These are phyloP conservation scores for Ramphastos sulfuratus DNA, from an alignment of 2,113 vertebrate genomes.

Conservation along the genomic window DNA sequence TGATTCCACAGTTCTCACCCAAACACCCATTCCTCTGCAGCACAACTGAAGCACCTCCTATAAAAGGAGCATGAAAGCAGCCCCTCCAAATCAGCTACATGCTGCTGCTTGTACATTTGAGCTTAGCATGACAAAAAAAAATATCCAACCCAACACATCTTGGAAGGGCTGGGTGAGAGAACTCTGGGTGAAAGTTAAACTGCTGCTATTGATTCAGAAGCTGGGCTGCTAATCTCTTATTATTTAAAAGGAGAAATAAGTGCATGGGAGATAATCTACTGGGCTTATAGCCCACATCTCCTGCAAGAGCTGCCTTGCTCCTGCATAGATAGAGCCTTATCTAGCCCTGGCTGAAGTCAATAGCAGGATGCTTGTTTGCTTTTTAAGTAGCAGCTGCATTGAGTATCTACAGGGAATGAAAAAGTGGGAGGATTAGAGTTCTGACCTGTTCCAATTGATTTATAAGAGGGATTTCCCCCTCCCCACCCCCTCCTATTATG, in stretches of 20 bases:
- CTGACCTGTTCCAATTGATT: slow-evolving; percentile 60
- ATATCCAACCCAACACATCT: not conserved
- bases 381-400: slow-evolving; percentile 17
- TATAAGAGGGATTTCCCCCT: not conserved
- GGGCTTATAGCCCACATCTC: slow-evolving; percentile 19
- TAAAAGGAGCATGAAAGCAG: not conserved
- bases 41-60: not conserved
- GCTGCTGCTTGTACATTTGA: not conserved
- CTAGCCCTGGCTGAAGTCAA: slow-evolving; percentile 41
- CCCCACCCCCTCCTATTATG: not conserved
- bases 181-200: slow-evolving; percentile 25
- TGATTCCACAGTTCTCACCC: not conserved
- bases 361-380: slow-evolving; percentile 23
- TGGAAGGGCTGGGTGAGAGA: not conserved
- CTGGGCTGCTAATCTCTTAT: slow-evolving; percentile 1
- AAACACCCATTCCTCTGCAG: not conserved
- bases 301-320: slow-evolving; percentile 27
- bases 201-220: not conserved
- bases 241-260: slow-evolving; percentile 39
- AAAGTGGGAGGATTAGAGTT: slow-evolving; percentile 47
- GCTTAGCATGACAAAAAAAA: not conserved
- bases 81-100: not conserved
- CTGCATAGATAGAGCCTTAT: slow-evolving; percentile 32
- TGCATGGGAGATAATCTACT: slow-evolving; percentile 20
- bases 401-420: not conserved